Base-by-base conservation (phyloP, 2,888 invertebrate genomes). In the Nycteola revayana region DNA sequence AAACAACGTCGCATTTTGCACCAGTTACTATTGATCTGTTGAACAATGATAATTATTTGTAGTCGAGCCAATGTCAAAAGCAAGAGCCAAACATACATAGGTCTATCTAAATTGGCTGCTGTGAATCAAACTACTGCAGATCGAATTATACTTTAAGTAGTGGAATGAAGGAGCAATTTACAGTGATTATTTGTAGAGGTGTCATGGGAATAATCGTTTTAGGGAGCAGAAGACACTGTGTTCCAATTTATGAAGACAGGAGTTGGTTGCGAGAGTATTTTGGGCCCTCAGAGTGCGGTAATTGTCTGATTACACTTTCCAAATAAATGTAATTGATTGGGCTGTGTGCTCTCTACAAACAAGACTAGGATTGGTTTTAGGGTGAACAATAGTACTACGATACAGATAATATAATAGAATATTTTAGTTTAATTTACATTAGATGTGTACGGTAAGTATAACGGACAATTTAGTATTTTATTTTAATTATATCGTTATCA, bases 111-210 rank as follows among this genome's bases (percentile, higher is more conserved):
- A 54, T 21, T 79, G 74, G 83, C 28, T 60, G 54, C 55, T 51
- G 56, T 28, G 42, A 37, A 66, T 70, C 65, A n/a, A n/a, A n/a
- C n/a, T n/a, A 65, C 50, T 45, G 70, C 54, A 83, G 79, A 77
- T 66, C 55, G 66, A 66, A 75, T 81, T 70, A n/a, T 2, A 21
- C 21, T 21, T 21, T 21, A 68, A 66, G 46, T 42, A 37, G 42
- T 50, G 10, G 68, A 51, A 60, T 72, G 76, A 76, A 71, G 75
- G 78, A 66, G 42, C 65, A 69, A 80, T 81, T 80, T 78, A 38
- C 58, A 41, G 65, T 72, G 68, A 79, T 76, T 71, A 28, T 22
- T 8, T 25, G 7, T 14, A 14, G 60, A 51, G 49, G 53, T 50
- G 60, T 39, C 41, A 35, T 29, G 14, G 28, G 36, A 35, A 36